phyloP scores from a whole-genome alignment of 2,797 vertebrate genomes.

The Aselliscus stoliczkanus region DNA sequence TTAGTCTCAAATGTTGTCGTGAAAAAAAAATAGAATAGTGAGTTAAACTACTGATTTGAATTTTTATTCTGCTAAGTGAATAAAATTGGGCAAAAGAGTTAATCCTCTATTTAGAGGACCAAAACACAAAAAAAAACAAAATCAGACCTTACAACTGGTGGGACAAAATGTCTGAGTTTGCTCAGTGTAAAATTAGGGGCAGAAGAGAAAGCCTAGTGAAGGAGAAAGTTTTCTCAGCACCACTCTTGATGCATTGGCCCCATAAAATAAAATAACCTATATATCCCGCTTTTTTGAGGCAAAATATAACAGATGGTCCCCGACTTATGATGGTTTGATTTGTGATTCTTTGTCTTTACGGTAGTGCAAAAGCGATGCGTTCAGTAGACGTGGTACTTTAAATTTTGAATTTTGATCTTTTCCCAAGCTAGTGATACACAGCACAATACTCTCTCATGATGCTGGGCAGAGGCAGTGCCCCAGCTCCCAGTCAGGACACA shows the following conservation, averaged over 20 bases:
- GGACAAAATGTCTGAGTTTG: background rate
- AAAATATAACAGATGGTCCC: background rate
- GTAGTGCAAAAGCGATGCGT: background rate
- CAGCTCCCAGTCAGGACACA: background rate
- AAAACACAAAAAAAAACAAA: background rate
- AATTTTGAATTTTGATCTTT: background rate
- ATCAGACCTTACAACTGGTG: background rate
- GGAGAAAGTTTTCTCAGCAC: no score
- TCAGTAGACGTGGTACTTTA: background rate
- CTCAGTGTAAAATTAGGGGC: background rate
- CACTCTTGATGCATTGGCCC: background rate
- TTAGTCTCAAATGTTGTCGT: background rate
- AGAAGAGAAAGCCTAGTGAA: background rate
- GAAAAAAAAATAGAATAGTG: background rate
- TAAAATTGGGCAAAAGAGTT: background rate
- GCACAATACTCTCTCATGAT: no score
- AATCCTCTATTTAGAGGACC: background rate
- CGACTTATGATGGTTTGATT: background rate
- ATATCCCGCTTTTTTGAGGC: background rate
- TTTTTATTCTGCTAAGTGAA: background rate
- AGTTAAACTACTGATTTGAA: background rate
- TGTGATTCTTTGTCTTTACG: background rate
- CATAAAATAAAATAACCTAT: background rate
- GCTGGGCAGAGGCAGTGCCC: background rate
- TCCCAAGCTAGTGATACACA: background rate